These are phyloP conservation scores for Palythoa caribaeorum DNA, from an alignment of 92 coral and sea anemone genomes.

Conservation along the genomic window DNA sequence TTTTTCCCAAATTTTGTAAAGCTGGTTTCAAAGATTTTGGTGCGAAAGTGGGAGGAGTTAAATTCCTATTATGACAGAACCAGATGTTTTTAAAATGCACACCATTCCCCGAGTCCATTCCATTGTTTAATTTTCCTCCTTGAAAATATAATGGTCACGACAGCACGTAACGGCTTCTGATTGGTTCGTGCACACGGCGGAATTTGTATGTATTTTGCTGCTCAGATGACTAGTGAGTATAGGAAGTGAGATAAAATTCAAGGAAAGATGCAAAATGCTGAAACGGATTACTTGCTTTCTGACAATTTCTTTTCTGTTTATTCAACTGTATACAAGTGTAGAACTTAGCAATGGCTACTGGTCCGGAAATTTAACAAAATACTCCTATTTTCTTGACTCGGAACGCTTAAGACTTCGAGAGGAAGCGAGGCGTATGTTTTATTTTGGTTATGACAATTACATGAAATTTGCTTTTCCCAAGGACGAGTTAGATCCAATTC, in stretches of 20 bases:
- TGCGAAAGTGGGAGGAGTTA: no score
- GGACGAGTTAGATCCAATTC: constrained; percentile 97
- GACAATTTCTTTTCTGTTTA: constrained; percentile 1
- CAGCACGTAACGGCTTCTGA: constrained; percentile 38
- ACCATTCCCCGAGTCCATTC: not conserved
- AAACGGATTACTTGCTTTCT: not conserved
- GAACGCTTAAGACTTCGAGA: constrained; percentile 87
- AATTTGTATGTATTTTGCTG: not conserved
- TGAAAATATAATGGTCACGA: not conserved
- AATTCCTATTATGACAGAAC: no score
- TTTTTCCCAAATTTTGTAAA: not conserved
- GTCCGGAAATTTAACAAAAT: constrained; percentile 57
- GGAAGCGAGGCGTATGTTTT: constrained; percentile 90
- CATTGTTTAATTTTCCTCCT: not conserved
- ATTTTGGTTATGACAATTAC: constrained; percentile 93
- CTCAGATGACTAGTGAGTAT: not conserved
- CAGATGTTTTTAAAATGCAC: no score
- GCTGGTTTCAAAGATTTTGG: not conserved
- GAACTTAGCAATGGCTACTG: constrained; percentile 29
- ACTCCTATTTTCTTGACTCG: constrained; percentile 78
- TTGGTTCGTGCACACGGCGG: not conserved
- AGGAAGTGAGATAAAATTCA: not conserved
- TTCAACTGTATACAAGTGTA: not conserved
- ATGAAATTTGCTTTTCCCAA: constrained; percentile 95
- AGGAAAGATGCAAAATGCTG: constrained; percentile 41